These are phyloP conservation scores for Oncorhynchus tshawytscha DNA, from an alignment of 2,113 vertebrate species.

Conservation along the genomic window DNA sequence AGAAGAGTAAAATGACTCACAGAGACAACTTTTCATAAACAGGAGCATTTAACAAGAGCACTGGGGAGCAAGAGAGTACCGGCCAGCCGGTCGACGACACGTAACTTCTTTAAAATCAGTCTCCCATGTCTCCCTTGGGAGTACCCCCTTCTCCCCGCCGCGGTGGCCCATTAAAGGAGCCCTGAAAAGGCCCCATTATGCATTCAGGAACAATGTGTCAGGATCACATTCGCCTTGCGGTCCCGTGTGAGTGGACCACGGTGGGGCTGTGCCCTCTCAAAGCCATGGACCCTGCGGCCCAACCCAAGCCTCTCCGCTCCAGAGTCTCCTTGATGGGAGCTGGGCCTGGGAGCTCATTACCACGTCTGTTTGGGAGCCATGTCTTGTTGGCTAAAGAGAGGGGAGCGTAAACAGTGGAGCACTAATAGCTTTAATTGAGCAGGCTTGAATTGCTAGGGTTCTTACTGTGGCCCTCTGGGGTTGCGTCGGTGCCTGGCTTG, in stretches of 20 bases:
- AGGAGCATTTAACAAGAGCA: constrained; percentile 35
- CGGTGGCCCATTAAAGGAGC: constrained; percentile 43
- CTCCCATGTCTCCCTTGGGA: constrained; percentile 75
- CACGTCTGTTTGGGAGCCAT: constrained; percentile 68
- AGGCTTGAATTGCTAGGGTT: constrained; percentile 67
- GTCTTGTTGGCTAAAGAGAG: constrained; percentile 65
- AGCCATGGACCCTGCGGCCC: constrained; percentile 51
- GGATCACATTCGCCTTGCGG: constrained; percentile 74
- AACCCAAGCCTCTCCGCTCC: constrained; percentile 40
- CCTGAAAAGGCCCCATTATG: constrained; percentile 78
- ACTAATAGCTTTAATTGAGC: constrained; percentile 73
- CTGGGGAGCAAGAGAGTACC: constrained; percentile 36
- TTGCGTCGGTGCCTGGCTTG: constrained; percentile 42
- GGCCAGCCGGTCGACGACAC: constrained; percentile 43
- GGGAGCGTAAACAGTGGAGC: constrained; percentile 59
- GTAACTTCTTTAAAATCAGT: constrained; percentile 76
- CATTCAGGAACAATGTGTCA: constrained; percentile 70
- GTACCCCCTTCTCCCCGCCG: constrained; percentile 17
- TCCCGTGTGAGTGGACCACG: constrained; percentile 64
- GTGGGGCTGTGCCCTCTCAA: constrained; percentile 52
- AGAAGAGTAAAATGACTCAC: constrained; percentile 46
- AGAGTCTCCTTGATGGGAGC: constrained; percentile 50
- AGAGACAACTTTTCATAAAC: constrained; percentile 43
- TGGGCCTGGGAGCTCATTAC: constrained; percentile 67
- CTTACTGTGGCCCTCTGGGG: constrained; percentile 50